Conservation (phyloP, 2,888 invertebrate species). For the Marronus borbonicus region DNA sequence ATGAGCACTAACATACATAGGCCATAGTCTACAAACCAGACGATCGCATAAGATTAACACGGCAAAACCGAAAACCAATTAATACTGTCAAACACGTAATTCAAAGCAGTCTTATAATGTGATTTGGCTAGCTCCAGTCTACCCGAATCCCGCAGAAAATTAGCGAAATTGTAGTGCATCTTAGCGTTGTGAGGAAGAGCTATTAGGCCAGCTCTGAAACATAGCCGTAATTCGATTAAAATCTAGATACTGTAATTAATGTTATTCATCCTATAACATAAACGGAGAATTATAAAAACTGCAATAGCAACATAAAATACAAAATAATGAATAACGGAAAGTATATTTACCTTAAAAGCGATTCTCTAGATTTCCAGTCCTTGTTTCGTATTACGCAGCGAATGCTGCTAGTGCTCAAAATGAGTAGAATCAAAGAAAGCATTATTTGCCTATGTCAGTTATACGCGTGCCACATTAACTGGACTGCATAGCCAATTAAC, state of each 20-base stretch:
- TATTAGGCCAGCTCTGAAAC: constrained; percentile 82
- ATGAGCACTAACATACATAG: constrained; percentile 88
- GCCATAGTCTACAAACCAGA: constrained; percentile 80
- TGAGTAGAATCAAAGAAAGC: constrained; percentile 73
- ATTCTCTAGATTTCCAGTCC: constrained; percentile 86
- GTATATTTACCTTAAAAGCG: constrained; percentile 77
- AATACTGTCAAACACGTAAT: constrained; percentile 72
- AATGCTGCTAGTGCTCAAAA: constrained; percentile 77
- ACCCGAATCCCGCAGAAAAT: constrained; percentile 85
- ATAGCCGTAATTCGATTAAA: constrained; percentile 21
- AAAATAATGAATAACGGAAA: not conserved
- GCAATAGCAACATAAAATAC: not conserved
- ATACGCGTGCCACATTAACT: constrained; percentile 76
- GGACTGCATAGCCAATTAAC: constrained; percentile 82
- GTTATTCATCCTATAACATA: no score
- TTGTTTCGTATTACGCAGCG: constrained; percentile 80
- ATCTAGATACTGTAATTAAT: no score
- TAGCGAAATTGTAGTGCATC: constrained; percentile 92
- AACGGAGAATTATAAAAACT: no score
- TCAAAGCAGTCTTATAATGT: constrained; percentile 85
- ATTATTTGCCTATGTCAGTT: constrained; percentile 71
- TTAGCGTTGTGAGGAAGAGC: constrained; percentile 90
- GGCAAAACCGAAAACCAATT: constrained; percentile 36
- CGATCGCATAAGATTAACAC: not conserved
- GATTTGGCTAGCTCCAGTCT: constrained; percentile 81